Percentiles rank a stretch among this genome's conserved stretches.
Conservation (phyloP, 2,113 vertebrate species). For the Himantopus leucocephalus region DNA sequence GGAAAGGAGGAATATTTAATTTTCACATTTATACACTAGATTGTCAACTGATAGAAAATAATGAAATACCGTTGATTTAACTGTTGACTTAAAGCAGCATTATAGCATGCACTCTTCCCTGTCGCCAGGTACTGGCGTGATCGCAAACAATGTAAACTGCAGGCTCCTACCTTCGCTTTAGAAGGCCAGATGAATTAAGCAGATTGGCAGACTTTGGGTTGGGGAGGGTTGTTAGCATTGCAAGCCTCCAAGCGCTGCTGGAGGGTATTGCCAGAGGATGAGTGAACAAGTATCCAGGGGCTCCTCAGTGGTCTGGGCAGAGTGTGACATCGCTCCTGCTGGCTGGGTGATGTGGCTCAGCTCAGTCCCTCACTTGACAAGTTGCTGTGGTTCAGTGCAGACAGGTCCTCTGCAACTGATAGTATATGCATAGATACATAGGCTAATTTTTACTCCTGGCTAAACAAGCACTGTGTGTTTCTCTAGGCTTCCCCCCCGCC, state of each 20-base stretch:
- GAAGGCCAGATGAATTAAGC: neutral
- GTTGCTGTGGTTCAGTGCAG: neutral
- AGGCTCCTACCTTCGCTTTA: neutral
- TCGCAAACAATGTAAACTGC: neutral
- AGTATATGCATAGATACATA: too few relatives aligned
- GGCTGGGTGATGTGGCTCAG: neutral
- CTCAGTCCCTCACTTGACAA: neutral
- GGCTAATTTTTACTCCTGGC: neutral
- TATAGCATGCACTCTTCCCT: neutral
- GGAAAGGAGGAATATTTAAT: neutral
- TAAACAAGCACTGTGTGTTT: neutral
- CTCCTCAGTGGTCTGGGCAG: neutral
- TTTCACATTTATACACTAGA: neutral
- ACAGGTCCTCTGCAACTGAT: neutral
- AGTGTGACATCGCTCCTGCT: neutral
- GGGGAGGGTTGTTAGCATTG: neutral
- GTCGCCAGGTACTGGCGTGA: neutral
- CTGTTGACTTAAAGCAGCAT: neutral
- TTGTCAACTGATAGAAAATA: neutral
- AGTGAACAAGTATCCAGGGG: neutral
- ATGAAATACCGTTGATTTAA: neutral
- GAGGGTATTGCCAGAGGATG: neutral
- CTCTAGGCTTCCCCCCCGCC: too few relatives aligned
- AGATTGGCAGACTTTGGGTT: neutral
- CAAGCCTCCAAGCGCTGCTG: neutral